Evolutionary conservation across 2,888 invertebrate genomes (phyloP).

Genomic region (Eupithecia centaureata): DNA sequence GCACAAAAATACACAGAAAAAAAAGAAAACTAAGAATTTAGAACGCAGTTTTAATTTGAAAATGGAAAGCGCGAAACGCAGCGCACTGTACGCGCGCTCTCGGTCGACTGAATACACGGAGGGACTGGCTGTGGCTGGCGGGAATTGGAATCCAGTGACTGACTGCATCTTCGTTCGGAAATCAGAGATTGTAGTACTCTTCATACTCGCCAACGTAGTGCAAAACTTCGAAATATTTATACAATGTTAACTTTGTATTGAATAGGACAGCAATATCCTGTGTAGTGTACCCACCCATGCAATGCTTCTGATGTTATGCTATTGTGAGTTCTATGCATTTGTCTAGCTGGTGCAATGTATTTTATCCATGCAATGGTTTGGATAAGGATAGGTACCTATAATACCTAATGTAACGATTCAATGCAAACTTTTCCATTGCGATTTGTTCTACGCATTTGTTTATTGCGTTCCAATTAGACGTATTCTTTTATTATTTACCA

Average conservation of each 20-base stretch:
- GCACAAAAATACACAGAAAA: conserved; percentile 40
- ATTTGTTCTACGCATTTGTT: neutral
- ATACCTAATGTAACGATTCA: neutral
- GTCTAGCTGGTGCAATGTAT: no score
- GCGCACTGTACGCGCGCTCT: conserved; percentile 46
- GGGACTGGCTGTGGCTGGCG: neutral
- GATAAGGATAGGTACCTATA: neutral
- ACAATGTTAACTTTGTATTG: conserved; percentile 8
- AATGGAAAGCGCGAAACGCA: conserved; percentile 41
- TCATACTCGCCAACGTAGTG: neutral
- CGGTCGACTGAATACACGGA: conserved; percentile 44
- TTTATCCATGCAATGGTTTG: neutral
- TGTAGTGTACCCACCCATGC: neutral
- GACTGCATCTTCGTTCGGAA: conserved; percentile 10
- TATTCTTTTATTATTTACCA: no score
- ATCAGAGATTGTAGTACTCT: neutral
- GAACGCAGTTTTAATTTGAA: conserved; percentile 34
- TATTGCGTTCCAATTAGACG: no score
- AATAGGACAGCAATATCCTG: neutral
- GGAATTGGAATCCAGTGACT: neutral
- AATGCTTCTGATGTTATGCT: no score
- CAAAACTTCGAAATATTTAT: neutral
- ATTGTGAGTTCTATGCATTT: no score
- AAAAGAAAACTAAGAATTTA: conserved; percentile 35
- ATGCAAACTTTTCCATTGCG: neutral